Evolutionary conservation across 2,797 vertebrate species (phyloP).

Genomic region (Neostethus bicornis): DNA sequence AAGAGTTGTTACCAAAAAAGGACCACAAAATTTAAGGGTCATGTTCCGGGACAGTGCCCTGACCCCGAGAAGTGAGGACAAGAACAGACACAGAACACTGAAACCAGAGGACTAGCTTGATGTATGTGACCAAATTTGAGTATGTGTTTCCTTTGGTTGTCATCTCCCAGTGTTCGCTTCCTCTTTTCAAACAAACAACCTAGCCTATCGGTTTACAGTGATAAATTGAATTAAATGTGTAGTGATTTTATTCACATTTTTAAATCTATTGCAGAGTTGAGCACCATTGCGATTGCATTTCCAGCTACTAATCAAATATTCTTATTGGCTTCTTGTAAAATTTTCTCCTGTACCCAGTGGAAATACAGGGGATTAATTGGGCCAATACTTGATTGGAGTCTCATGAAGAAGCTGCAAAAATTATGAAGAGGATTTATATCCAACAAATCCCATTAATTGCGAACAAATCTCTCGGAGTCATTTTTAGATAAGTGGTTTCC

Average conservation of each 20-base stretch:
- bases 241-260: not conserved
- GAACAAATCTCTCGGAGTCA: slow-evolving; percentile 38
- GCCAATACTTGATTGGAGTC: slow-evolving; percentile 76
- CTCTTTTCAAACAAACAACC: slow-evolving; percentile 5
- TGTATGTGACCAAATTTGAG: not conserved
- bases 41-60: slow-evolving; percentile 51
- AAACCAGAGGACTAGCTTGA: slow-evolving; percentile 4
- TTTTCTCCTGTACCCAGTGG: slow-evolving; percentile 24
- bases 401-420: slow-evolving; percentile 60
- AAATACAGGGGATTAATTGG: slow-evolving; percentile 64
- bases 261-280: slow-evolving; percentile 2
- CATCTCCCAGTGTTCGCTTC: slow-evolving; percentile 1
- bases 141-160: not conserved
- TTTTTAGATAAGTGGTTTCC: slow-evolving; percentile 49
- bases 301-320: slow-evolving; percentile 43
- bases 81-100: not conserved
- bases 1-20: slow-evolving; percentile 70
- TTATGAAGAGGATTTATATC: slow-evolving; percentile 62
- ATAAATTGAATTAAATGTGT: not conserved
- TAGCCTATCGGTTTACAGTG: not conserved
- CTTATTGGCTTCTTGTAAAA: slow-evolving; percentile 43
- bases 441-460: slow-evolving; percentile 45
- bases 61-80: slow-evolving; percentile 12
- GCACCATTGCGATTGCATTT: slow-evolving; percentile 22
- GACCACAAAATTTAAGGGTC: slow-evolving; percentile 55